Evolutionary conservation across 2,113 vertebrate genomes (phyloP).

Genomic region (Tupaia chinensis): DNA sequence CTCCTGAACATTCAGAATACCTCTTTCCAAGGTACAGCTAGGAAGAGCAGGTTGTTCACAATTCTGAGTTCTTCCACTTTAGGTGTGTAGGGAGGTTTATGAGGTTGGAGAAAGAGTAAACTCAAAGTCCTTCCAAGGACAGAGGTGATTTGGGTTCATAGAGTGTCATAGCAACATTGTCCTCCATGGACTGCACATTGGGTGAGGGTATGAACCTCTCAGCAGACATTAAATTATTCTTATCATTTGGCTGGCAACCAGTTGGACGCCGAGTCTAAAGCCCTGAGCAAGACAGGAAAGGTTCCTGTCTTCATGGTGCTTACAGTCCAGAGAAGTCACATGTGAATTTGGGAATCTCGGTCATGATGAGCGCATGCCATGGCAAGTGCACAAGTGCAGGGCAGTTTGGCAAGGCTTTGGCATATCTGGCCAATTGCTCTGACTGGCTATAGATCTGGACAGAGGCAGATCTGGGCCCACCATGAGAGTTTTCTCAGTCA

Average conservation of each 20-base stretch:
- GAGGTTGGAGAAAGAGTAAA: not conserved
- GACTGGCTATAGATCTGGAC: not conserved
- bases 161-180: not conserved
- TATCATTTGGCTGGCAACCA: not conserved
- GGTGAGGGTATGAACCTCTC: not conserved
- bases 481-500: not conserved
- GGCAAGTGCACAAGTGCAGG: too few species aligned
- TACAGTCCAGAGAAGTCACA: not conserved
- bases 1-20: not conserved
- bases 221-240: not conserved
- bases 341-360: not conserved
- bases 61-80: too few species aligned
- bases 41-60: not conserved
- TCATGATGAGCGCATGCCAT: not conserved
- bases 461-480: not conserved
- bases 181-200: too few species aligned
- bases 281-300: not conserved
- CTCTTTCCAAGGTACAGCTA: not conserved
- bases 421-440: not conserved
- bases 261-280: not conserved
- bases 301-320: not conserved
- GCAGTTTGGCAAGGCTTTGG: not conserved
- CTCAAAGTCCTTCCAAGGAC: not conserved
- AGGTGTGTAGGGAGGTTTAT: not conserved
- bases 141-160: not conserved